Percentiles rank a stretch among this genome's conserved stretches.
phyloP scores from a whole-genome alignment of 2,113 vertebrate species.

The Syrrhaptes paradoxus region DNA sequence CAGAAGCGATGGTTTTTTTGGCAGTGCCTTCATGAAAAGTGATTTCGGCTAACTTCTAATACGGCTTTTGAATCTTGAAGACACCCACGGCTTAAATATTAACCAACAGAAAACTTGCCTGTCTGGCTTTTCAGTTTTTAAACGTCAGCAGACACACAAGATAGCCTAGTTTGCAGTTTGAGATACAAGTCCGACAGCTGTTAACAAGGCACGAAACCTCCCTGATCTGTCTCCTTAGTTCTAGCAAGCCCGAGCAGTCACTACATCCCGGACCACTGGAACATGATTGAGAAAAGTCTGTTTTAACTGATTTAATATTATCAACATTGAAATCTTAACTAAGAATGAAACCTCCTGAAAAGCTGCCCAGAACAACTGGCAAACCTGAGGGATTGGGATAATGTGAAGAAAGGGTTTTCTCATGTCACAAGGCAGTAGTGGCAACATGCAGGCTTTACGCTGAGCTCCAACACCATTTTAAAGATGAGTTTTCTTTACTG shows the following conservation, averaged over 20 bases:
- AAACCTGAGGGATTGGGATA: background rate
- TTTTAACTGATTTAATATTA: background rate
- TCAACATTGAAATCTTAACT: background rate
- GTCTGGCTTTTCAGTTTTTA: constrained; percentile 34
- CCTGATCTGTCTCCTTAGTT: background rate
- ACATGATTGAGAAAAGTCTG: background rate
- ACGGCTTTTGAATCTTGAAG: background rate
- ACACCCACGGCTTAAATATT: constrained; percentile 38
- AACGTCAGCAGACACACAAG: constrained; percentile 2
- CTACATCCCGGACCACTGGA: background rate
- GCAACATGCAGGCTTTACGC: background rate
- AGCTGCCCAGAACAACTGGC: background rate
- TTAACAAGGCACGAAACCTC: background rate
- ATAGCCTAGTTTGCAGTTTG: background rate
- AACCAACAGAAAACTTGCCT: background rate
- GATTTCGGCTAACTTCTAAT: background rate
- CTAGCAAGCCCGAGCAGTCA: background rate
- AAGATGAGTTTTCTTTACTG: constrained; percentile 22
- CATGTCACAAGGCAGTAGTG: background rate
- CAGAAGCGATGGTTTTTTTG: background rate
- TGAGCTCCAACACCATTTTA: background rate
- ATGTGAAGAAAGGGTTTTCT: background rate
- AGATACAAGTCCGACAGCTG: background rate
- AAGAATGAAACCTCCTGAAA: background rate
- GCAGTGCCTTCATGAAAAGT: background rate